Evolutionary conservation across 2,888 invertebrate genomes (phyloP), one percentile per base, ranked within the genome.

Genomic region (Aricia artaxerxes): DNA sequence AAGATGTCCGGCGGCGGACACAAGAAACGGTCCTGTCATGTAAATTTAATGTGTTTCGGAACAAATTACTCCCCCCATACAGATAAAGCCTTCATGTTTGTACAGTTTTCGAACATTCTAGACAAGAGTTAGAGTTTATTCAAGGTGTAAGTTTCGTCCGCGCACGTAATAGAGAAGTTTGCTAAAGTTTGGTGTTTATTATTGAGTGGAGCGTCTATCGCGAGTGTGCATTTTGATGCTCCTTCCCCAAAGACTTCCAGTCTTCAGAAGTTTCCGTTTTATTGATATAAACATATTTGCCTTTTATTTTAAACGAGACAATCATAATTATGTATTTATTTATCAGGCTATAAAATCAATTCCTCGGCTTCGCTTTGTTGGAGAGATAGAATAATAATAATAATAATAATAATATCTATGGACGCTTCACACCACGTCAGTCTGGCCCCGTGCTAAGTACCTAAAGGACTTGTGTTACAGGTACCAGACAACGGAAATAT

Each of bases 31-130:
- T 84, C 89, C 85, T 88, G 88, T 89, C 87, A 92, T 92, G 90
- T 90, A 91, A 92, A 83, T 83, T 81, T 81, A 81, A 83, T 80
- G 81, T 80, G 81, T 82, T 83, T 82, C 80, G 81, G 82, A 91
- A 91, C 90, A 91, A 91, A 92, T 92, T 92, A 91, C 90, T 91
- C 85, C 16, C 57, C 84, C 81, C 85, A 88, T 84, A 87, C 84
- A 87, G 87, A 90, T 90, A 90, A 89, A 88, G 87, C 88, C 85
- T 87, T 86, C 85, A 87, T 86, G 88, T 91, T 89, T 89, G 87
- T 88, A 84, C 86, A 90, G 88, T 89, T 90, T 85, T 87, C 84
- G 85, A 90, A 90, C 90, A 88, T 87, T 85, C 87, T 87, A 88
- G 87, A 86, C 87, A 82, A 73, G 84, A 87, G 87, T 87, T 87